Evolutionary conservation across 2,888 invertebrate genomes (phyloP), one percentile per base, ranked within the genome.

Genomic region (Argyra leucocephala): DNA sequence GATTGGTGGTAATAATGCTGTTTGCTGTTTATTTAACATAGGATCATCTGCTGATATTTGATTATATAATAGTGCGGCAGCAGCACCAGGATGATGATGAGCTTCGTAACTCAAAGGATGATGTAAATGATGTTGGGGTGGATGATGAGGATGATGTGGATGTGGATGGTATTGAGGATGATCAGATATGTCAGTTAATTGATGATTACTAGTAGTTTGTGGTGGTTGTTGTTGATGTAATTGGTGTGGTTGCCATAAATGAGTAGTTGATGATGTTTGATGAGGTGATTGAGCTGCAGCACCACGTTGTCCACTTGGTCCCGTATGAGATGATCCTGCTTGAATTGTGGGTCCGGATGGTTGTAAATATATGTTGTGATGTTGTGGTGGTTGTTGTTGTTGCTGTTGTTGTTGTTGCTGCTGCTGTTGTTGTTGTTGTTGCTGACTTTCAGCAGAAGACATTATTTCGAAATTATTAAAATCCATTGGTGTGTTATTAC

Each of bases 401-500:
- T 31, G 21, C 9, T 37, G 37, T 15, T 73, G 75, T 58, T 71
- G 71, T 67, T 71, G 71, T 64, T 71, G 70, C 64, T 68, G 69
- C 59, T 71, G 70, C 10, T 70, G 72, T 9, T 71, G 72, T 22
- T 71, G 70, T 63, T 73, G 73, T 22, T 73, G 65, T 57, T 71
- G 66, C 31, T 48, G 48, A 5, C 18, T 15, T 18, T 18, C 18
- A 18, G 12, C 48, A n/a, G 72, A 70, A 61, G 73, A 73, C 73
- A 78, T 74, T 67, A 79, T 67, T 67, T 79, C 79, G 63, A 78
- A 79, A 67, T 77, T 79, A 69, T 78, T 70, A 61, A 67, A 78
- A 69, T 79, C 79, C 74, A 79, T 72, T n/a, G 77, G 73, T 69
- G 76, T 72, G 65, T 78, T 77, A 71, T 76, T 78, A 62, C 76